A percentile compares a stretch with the other conserved stretches of the same genome.
Conservation (phyloP, 2,888 invertebrate species). For the Ophioninae sp. region DNA sequence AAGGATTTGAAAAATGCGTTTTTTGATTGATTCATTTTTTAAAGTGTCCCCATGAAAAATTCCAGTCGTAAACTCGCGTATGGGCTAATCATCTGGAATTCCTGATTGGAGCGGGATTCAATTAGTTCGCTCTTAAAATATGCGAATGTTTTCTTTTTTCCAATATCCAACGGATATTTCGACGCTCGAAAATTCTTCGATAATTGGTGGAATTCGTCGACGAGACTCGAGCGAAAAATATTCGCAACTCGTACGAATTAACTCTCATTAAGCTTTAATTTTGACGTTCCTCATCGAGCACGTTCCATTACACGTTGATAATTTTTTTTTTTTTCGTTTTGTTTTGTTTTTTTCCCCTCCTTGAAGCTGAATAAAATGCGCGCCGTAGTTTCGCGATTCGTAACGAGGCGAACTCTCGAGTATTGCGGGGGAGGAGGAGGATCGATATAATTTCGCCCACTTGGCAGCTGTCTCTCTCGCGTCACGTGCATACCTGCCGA, state of each 20-base stretch:
- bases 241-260: constrained; percentile 53
- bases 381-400: constrained; percentile 20
- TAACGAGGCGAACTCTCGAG: constrained; percentile 19
- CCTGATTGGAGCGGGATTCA: neutral
- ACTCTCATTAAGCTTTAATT: constrained; percentile 61
- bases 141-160: neutral
- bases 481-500: constrained; percentile 44
- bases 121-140: neutral
- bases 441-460: constrained; percentile 65
- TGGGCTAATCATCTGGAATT: neutral
- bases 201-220: neutral
- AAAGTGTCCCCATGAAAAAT: too few relatives aligned
- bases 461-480: constrained; percentile 63
- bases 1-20: too few relatives aligned
- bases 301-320: constrained; percentile 35
- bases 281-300: constrained; percentile 55
- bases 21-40: too few relatives aligned
- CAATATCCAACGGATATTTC: neutral
- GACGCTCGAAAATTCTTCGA: neutral
- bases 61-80: neutral
- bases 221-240: neutral
- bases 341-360: neutral
- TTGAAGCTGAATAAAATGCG: neutral
- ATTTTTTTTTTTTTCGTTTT: constrained; percentile 15
- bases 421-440: constrained; percentile 17